Conservation (phyloP, 2,113 vertebrate genomes). For the Colaptes auratus region DNA sequence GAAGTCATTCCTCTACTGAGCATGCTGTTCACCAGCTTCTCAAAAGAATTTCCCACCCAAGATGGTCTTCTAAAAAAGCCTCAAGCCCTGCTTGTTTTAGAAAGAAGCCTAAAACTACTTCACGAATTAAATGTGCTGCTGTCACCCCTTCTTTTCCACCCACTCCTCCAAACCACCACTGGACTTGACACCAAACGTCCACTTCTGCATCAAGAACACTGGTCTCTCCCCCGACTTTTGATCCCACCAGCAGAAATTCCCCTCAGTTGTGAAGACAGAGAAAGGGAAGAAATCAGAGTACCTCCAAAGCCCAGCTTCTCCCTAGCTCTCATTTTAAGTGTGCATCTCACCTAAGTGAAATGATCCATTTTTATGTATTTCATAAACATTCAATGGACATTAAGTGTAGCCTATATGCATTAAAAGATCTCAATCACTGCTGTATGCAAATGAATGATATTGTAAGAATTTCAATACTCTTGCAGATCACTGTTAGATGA, state of each 20-base stretch:
- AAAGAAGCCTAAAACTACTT: background rate
- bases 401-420: background rate
- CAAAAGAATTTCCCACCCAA: background rate
- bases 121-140: background rate
- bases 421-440: background rate
- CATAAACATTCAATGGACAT: too few species aligned
- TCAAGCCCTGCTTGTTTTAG: background rate
- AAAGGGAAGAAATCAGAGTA: background rate
- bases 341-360: background rate
- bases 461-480: background rate
- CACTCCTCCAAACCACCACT: background rate
- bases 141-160: background rate
- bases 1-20: background rate
- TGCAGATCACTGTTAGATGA: background rate
- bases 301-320: background rate
- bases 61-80: background rate
- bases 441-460: background rate
- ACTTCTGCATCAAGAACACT: background rate
- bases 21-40: background rate
- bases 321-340: background rate
- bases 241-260: background rate
- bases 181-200: background rate
- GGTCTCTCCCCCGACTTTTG: background rate
- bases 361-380: too few species aligned
- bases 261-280: background rate